Conservation (phyloP, 2,797 vertebrate species). For the Arctocebus calabarensis region DNA sequence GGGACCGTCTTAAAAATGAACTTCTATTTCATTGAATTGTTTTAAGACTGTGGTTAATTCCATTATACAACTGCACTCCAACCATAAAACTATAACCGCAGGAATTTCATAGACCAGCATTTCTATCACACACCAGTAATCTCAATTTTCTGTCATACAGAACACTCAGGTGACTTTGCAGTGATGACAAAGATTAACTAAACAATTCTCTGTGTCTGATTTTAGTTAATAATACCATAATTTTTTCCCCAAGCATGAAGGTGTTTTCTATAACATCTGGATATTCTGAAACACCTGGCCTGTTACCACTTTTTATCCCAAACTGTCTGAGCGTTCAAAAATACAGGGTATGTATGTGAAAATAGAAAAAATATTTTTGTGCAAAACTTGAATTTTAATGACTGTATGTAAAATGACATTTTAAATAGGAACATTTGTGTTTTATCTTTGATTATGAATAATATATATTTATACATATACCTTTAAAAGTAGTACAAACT, state of each 20-base stretch:
- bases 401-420: not conserved
- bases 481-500: not conserved
- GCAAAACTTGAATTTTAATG: slow-evolving; percentile 5
- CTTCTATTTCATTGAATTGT: not conserved
- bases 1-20: not conserved
- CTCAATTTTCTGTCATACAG: not conserved
- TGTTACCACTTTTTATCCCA: not conserved
- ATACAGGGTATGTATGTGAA: not conserved
- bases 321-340: not conserved
- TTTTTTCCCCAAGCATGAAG: not conserved
- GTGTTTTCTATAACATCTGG: not conserved
- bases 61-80: not conserved
- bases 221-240: not conserved
- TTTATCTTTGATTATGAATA: not conserved
- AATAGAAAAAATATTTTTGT: not conserved
- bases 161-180: not conserved
- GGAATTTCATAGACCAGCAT: not conserved
- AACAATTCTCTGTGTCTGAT: not conserved
- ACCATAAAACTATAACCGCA: not conserved
- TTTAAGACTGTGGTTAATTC: not conserved
- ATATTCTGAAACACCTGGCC: not conserved
- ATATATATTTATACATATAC: too few relatives aligned
- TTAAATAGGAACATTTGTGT: not conserved
- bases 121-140: not conserved
- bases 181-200: not conserved